Evolutionary conservation across 2,797 vertebrate genomes (phyloP).

Genomic region (Melanotaenia parkinsoni): DNA sequence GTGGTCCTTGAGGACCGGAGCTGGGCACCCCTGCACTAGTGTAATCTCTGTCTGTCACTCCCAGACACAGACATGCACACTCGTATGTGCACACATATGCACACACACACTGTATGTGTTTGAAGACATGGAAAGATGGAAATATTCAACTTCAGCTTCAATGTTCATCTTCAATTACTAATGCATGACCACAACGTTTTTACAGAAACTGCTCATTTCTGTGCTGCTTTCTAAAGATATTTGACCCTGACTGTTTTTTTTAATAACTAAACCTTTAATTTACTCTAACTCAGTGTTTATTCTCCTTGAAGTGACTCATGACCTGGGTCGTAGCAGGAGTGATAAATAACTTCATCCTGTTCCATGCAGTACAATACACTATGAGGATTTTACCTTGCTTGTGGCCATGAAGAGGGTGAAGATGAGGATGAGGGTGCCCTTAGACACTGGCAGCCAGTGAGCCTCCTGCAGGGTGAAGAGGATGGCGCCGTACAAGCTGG

Average conservation of each 20-base stretch:
- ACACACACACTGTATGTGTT: neutral
- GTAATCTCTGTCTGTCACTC: no score
- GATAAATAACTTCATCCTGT: neutral
- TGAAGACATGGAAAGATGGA: neutral
- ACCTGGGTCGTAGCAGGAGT: neutral
- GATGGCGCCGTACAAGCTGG: constrained; percentile 94
- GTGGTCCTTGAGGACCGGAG: no score
- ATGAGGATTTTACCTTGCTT: constrained; percentile 81
- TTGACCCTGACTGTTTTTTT: neutral
- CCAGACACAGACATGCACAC: no score
- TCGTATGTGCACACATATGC: no score
- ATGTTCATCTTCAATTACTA: neutral
- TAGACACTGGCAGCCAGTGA: constrained; percentile 91
- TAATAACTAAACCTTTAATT: neutral
- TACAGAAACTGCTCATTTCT: neutral
- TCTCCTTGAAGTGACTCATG: neutral
- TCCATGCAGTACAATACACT: neutral
- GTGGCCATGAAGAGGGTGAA: constrained; percentile 97
- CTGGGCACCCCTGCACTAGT: no score
- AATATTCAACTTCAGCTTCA: neutral
- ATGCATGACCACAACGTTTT: neutral
- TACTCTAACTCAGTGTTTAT: neutral
- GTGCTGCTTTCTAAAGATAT: neutral
- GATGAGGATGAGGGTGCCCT: constrained; percentile 90
- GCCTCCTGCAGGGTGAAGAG: constrained; percentile 95